Base-by-base conservation (phyloP, 2,797 vertebrate genomes). In the Kryptopterus vitreolus region DNA sequence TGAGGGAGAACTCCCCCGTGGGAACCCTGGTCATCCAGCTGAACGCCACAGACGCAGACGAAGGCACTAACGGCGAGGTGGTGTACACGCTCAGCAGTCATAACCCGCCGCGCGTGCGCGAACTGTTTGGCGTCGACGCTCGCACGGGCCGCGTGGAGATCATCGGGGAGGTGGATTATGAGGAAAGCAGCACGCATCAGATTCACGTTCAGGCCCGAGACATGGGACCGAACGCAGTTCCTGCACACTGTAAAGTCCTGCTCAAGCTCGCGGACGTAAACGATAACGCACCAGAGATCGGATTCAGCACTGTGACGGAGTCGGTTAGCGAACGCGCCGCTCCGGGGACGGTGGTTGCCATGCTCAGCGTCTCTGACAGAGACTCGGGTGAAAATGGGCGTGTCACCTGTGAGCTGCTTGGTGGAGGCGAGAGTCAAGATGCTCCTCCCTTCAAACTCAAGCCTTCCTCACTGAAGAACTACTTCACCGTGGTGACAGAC, bases 181-280 rank as follows among this genome's bases (percentile, higher is more conserved):
- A 99, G 87, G 97, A 98, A 91, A 97, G 96, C 91, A 93, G 86
- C 57, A 95, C 95, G 79, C 95, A 98, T 87, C 97, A 99, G 90
- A 95, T 99, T 69, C 98, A 97, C 72, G 95, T 99, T 4, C 98
- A 99, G 89, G 97, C 97, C 71, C 98, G 97, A 87, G 98, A 99
- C 86, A 90, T 98, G 88, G 98, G 98, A 35, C 95, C 98, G 0
- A 99, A 99, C 79, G 97, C 97, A 0, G 97, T 99, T 68, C 97
- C 98, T 0, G 97, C 97, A 22, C 98, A 99, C 90, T 99, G 98
- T 91, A 99, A 99, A 89, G 97, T 99, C 89, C 90, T 98, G 50
- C 96, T 99, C 43, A 94, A 96, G 83, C 95, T 98, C 72, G 87
- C 95, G 86, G 98, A 98, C 86, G 94, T 95, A 24, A 99, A 99